Conservation (phyloP, 2,113 vertebrate genomes). For the Salvator merianae region DNA sequence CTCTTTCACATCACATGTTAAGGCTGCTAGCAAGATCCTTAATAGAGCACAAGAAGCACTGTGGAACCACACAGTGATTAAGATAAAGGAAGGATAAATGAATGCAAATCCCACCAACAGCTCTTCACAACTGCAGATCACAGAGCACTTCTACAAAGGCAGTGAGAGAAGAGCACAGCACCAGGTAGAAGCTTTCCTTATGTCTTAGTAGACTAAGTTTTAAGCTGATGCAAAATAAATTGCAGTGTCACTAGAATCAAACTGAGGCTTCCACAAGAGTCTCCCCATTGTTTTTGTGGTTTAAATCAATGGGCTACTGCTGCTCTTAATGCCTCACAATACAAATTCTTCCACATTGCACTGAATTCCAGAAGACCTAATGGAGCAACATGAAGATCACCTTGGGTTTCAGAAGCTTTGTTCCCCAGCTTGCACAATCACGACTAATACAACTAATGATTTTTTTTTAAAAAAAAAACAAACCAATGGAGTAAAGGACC, state of each 20-base stretch:
- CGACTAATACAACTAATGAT: not conserved
- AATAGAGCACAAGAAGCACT: not conserved
- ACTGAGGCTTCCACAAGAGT: too few species aligned
- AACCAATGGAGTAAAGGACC: not conserved
- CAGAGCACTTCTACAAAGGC: too few species aligned
- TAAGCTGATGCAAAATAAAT: too few species aligned
- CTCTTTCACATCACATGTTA: not conserved
- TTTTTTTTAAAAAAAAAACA: too few species aligned
- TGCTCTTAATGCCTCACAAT: too few species aligned
- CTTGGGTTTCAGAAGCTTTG: not conserved
- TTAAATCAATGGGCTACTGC: too few species aligned
- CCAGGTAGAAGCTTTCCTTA: too few species aligned
- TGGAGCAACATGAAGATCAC: not conserved
- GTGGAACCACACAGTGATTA: not conserved
- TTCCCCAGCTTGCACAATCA: slow-evolving; percentile 2
- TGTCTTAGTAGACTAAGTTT: too few species aligned
- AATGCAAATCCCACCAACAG: not conserved
- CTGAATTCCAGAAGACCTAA: not conserved
- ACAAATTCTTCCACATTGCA: not conserved
- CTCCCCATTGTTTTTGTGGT: too few species aligned
- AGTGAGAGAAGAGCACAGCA: too few species aligned
- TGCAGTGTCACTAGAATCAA: too few species aligned
- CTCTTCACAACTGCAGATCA: not conserved
- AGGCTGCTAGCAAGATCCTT: not conserved
- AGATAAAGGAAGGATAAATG: not conserved